Base-by-base conservation (phyloP, 2,888 invertebrate species). In the Acronicta aceris region DNA sequence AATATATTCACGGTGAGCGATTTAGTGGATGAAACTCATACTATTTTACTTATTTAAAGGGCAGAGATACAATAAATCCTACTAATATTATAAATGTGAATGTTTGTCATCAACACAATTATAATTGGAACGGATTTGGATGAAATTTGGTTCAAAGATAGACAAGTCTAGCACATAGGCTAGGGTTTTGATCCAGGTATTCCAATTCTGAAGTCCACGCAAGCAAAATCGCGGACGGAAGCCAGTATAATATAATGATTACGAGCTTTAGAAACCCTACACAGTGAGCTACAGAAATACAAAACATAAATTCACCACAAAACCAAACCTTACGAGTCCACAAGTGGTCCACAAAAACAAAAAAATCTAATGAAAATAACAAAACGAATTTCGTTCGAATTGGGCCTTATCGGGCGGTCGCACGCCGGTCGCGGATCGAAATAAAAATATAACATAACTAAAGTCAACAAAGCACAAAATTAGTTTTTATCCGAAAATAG, bases 401-500 rank as follows among this genome's bases (percentile, higher is more conserved):
- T 50, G 73, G 45, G 56, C 57, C 78, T 84, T 86, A 86, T 86
- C 86, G 78, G 61, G 42, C 69, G 56, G 56, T 66, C 82, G 74
- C 84, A 84, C 82, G 78, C 81, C 74, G 76, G 67, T 69, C 66
- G 65, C 81, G 81, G 87, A 87, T 86, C 85, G 83, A 84, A 89
- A 87, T 86, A 83, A 89, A 90, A 90, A 89, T 89, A 89, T 89
- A 89, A 89, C 87, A 88, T 74, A 76, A 85, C 85, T 73, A 83
- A 85, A 91, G 85, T 89, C 92, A 92, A 91, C 92, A 92, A 91
- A 89, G 89, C 92, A 91, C 89, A 91, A 92, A 92, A 92, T 92
- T 92, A 91, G 92, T 91, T 92, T 76, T 91, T 88, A 89, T 88
- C 86, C 88, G 85, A 89, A 89, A 75, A 88, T 87, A 87, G 87